Conservation (phyloP, 2,113 vertebrate genomes). For the Spea multiplicata region DNA sequence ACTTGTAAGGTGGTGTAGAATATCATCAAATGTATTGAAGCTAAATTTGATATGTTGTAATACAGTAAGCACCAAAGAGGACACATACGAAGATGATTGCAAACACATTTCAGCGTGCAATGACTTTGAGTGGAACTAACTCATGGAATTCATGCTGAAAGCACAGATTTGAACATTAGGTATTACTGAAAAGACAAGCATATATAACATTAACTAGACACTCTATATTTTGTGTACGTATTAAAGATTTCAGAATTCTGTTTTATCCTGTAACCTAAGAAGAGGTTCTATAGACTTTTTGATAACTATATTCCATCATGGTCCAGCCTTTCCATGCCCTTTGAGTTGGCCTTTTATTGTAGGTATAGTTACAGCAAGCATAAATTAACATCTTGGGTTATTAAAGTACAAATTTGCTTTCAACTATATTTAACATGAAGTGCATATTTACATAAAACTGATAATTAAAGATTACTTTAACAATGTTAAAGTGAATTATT, state of each 20-base stretch:
- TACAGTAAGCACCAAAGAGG: neutral
- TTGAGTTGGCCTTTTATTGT: no score
- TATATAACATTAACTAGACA: neutral
- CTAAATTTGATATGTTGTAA: neutral
- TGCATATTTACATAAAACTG: no score
- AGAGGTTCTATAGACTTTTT: no score
- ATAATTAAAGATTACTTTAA: no score
- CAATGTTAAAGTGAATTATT: no score
- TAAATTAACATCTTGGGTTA: no score
- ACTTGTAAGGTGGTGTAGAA: neutral
- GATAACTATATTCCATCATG: no score
- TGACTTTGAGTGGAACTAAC: neutral
- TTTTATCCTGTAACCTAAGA: neutral
- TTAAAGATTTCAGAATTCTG: neutral
- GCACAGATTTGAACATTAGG: neutral
- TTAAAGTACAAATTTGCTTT: no score
- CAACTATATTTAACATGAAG: no score
- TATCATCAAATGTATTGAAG: neutral
- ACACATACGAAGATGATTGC: neutral
- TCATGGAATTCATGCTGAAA: neutral
- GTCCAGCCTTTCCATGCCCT: no score
- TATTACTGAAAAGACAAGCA: neutral
- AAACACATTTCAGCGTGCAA: neutral
- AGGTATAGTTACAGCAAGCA: no score
- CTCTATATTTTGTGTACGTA: neutral